Evolutionary conservation across 2,797 vertebrate genomes (phyloP).

Genomic region (Pampus argenteus): DNA sequence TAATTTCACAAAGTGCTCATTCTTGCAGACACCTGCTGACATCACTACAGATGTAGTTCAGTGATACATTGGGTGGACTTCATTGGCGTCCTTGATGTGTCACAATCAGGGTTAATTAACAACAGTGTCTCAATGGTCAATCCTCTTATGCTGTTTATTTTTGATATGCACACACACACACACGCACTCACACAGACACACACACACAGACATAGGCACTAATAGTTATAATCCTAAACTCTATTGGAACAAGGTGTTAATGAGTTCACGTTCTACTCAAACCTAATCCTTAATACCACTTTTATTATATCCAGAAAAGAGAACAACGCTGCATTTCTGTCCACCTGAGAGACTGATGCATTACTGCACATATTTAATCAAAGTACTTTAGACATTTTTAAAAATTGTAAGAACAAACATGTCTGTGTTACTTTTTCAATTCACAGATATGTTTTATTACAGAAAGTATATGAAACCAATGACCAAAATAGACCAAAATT

Average conservation of each 20-base stretch:
- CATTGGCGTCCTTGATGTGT: slow-evolving; percentile 7
- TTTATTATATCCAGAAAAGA: slow-evolving; percentile 21
- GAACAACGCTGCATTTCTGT: slow-evolving; percentile 5
- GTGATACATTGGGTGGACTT: not conserved
- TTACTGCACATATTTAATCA: slow-evolving; percentile 14
- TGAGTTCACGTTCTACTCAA: slow-evolving; percentile 58
- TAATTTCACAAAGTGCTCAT: not conserved
- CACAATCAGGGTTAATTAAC: slow-evolving; percentile 51
- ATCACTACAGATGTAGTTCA: slow-evolving; percentile 1
- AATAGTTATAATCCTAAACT: slow-evolving; percentile 36
- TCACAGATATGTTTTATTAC: too few relatives aligned
- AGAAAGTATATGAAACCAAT: too few relatives aligned
- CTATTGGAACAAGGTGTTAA: slow-evolving; percentile 68
- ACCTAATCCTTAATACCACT: slow-evolving; percentile 46
- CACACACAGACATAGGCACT: not conserved
- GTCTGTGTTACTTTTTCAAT: not conserved
- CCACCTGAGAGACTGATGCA: not conserved
- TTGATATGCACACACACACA: slow-evolving; percentile 13
- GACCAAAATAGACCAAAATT: too few relatives aligned
- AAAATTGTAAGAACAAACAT: not conserved
- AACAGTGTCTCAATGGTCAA: slow-evolving; percentile 10
- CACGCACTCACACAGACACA: slow-evolving; percentile 27
- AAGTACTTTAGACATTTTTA: not conserved
- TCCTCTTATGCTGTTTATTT: slow-evolving; percentile 23
- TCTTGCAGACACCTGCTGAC: not conserved